Conservation (phyloP, 2,113 vertebrate genomes). For the Montifringilla adamsi region DNA sequence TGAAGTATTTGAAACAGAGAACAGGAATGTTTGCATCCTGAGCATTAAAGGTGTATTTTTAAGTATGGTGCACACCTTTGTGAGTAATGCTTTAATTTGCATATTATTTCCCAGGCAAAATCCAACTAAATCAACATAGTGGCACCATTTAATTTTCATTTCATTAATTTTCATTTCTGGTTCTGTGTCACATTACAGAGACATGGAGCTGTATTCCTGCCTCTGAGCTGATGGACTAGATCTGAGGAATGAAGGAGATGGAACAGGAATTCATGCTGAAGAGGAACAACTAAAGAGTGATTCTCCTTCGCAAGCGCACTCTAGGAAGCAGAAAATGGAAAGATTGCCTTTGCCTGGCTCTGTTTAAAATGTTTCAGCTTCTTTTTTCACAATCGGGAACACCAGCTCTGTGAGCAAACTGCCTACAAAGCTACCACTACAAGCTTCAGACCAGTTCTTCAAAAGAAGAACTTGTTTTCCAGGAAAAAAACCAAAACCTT, state of each 20-base stretch:
- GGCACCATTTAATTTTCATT: conserved; percentile 38
- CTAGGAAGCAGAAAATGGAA: background rate
- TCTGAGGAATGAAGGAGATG: background rate
- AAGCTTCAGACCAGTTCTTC: background rate
- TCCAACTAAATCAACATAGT: conserved; percentile 40
- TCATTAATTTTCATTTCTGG: background rate
- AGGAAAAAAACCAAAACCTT: background rate
- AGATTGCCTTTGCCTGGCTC: background rate
- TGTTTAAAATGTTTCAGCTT: background rate
- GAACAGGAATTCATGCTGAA: background rate
- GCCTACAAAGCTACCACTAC: background rate
- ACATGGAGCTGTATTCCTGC: background rate
- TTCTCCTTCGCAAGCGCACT: background rate
- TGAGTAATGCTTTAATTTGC: conserved; percentile 51
- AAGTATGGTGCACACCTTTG: background rate
- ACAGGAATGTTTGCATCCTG: background rate
- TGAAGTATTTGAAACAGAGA: background rate
- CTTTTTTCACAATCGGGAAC: background rate
- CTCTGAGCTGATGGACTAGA: background rate
- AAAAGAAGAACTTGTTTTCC: background rate
- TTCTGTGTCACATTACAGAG: background rate
- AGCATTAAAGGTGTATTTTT: background rate
- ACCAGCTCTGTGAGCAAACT: background rate
- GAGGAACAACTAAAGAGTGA: background rate
- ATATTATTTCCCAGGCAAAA: conserved; percentile 44